Evolutionary conservation across 1,140 invertebrate species (phyloP).

Genomic region (Drosophila erecta): DNA sequence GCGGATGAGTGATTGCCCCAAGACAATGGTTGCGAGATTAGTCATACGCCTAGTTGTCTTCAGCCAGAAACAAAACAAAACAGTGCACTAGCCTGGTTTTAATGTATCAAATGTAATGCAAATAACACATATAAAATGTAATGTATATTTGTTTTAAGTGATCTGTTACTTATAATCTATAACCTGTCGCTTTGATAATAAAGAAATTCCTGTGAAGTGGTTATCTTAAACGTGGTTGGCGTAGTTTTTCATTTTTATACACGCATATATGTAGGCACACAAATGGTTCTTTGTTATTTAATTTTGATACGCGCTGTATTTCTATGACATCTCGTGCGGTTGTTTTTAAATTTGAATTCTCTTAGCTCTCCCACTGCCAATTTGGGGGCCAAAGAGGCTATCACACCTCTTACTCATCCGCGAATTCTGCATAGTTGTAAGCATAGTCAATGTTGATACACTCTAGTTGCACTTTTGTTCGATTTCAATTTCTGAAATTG

Average conservation of each 20-base stretch:
- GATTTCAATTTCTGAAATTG: background rate
- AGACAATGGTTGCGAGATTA: background rate
- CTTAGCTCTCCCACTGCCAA: conserved; percentile 9
- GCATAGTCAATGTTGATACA: conserved; percentile 42
- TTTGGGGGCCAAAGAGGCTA: conserved; percentile 12
- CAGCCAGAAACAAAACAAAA: no score
- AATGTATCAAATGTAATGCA: no score
- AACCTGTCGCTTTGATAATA: no score
- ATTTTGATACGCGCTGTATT: conserved; percentile 8
- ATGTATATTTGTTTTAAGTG: no score
- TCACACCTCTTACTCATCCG: conserved; percentile 34
- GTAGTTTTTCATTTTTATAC: no score
- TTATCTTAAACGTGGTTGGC: no score
- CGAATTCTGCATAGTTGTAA: conserved; percentile 9
- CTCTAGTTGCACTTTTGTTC: conserved; percentile 1
- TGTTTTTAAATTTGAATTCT: conserved; percentile 10
- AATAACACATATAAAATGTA: no score
- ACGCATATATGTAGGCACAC: no score
- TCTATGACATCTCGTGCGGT: background rate
- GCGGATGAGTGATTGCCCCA: conserved; percentile 19
- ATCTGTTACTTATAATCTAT: no score
- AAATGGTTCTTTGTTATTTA: background rate
- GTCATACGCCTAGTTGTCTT: background rate
- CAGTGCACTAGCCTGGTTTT: no score
- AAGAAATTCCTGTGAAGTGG: no score